Evolutionary conservation across 2,888 invertebrate genomes (phyloP).

Genomic region (Caenorhabditis sp.): DNA sequence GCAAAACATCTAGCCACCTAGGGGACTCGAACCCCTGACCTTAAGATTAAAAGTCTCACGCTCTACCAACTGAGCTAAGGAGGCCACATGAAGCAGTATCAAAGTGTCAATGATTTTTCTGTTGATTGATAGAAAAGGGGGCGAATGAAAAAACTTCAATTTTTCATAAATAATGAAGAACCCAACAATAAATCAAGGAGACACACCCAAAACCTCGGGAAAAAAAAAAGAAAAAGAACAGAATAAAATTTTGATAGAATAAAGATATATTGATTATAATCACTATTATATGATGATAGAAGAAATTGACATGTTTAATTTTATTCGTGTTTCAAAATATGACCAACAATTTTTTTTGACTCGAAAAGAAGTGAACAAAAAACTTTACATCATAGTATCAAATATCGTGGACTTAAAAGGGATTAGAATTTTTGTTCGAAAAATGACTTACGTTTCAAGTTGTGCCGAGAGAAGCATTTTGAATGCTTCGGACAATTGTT

Average conservation of each 20-base stretch:
- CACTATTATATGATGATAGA: too few species aligned
- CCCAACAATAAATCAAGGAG: too few species aligned
- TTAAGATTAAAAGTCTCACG: constrained; percentile 63
- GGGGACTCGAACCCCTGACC: constrained; percentile 58
- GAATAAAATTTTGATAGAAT: too few species aligned
- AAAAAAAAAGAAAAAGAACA: too few species aligned
- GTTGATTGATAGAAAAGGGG: neutral
- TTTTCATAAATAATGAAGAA: too few species aligned
- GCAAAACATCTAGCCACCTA: constrained; percentile 39
- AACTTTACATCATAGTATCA: neutral
- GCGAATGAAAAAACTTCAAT: too few species aligned
- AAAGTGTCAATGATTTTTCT: neutral
- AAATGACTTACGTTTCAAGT: neutral
- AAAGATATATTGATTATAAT: too few species aligned
- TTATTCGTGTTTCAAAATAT: too few species aligned
- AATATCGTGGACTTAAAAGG: neutral
- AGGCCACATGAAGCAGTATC: constrained; percentile 10
- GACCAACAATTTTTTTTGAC: too few species aligned
- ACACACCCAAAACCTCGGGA: too few species aligned
- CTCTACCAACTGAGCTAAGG: constrained; percentile 64
- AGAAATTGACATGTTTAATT: too few species aligned
- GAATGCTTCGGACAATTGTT: neutral
- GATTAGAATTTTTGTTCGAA: neutral
- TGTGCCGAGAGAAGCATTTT: neutral
- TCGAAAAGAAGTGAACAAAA: neutral